phyloP scores from a whole-genome alignment of 2,797 vertebrate species.

The Oryzias sinensis region DNA sequence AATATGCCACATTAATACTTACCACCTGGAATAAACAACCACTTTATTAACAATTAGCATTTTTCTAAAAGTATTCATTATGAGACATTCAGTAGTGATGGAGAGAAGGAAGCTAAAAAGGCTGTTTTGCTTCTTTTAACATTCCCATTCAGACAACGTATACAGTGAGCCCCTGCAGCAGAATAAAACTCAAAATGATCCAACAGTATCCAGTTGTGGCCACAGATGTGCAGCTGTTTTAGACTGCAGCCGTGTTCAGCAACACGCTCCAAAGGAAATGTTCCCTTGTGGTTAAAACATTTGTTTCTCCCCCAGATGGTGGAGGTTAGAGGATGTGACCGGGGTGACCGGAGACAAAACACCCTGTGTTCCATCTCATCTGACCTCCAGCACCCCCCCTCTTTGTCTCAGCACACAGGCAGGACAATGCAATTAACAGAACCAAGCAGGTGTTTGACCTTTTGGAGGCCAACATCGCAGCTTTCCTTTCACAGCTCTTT shows the following conservation, averaged over 20 bases:
- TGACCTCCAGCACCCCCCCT: slow-evolving; percentile 43
- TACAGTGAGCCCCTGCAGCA: too few species aligned
- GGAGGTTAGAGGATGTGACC: slow-evolving; percentile 33
- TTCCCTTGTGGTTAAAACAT: slow-evolving; percentile 39
- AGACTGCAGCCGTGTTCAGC: slow-evolving; percentile 6
- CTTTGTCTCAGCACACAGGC: slow-evolving; percentile 22
- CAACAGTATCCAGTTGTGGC: background rate
- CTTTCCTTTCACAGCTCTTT: background rate
- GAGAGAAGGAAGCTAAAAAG: too few species aligned
- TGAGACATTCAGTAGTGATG: too few species aligned
- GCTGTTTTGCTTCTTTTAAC: too few species aligned
- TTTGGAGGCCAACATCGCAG: slow-evolving; percentile 16
- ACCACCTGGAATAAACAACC: too few species aligned
- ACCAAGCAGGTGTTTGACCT: slow-evolving; percentile 31
- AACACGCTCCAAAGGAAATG: background rate
- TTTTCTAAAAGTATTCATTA: too few species aligned
- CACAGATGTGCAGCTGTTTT: slow-evolving; percentile 2
- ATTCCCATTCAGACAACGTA: too few species aligned
- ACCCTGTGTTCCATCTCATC: slow-evolving; percentile 28
- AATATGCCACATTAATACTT: too few species aligned
- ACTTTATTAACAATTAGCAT: too few species aligned
- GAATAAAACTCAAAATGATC: background rate
- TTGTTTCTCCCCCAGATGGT: slow-evolving; percentile 38
- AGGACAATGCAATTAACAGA: slow-evolving; percentile 27
- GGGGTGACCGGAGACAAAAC: slow-evolving; percentile 17